Evolutionary conservation across 37 sponge, comb jelly and placozoan species (phyloP).

Genomic region (Tethya wilhelma): DNA sequence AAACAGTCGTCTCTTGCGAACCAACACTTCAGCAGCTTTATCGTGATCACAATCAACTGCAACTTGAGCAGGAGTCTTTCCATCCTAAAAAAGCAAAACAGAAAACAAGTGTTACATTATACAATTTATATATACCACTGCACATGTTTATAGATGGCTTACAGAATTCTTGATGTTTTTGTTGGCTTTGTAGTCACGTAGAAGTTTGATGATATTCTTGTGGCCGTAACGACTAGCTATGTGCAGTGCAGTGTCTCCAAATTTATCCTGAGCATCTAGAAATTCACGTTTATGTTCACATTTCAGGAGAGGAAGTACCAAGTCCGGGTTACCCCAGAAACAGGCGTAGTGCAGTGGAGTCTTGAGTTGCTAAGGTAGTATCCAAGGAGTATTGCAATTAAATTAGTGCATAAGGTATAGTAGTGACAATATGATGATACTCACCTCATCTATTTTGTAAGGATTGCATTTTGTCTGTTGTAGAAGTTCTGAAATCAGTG

Average conservation of each 20-base stretch:
- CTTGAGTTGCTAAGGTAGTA: background rate
- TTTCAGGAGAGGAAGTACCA: slow-evolving; percentile 33
- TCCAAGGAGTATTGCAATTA: background rate
- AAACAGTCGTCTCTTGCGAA: background rate
- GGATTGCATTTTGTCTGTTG: background rate
- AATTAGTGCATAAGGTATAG: background rate
- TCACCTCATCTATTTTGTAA: background rate
- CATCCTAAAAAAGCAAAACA: slow-evolving; percentile 3
- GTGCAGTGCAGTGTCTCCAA: slow-evolving; percentile 68
- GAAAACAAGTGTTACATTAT: background rate
- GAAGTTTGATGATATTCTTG: slow-evolving; percentile 16
- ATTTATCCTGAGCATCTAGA: background rate
- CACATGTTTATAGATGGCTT: background rate
- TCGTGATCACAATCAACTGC: background rate
- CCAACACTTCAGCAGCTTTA: background rate
- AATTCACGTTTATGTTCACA: background rate
- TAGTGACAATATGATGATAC: background rate
- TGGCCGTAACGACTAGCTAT: slow-evolving; percentile 22
- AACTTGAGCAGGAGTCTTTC: slow-evolving; percentile 3
- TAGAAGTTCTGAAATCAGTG: background rate
- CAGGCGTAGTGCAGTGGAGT: slow-evolving; percentile 68
- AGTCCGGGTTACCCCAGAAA: background rate
- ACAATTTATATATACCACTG: background rate
- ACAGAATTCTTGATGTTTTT: slow-evolving; percentile 1
- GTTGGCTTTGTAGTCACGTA: slow-evolving; percentile 16